Base-by-base conservation (phyloP, 2,113 vertebrate genomes). In the Clarias macrocephalus region DNA sequence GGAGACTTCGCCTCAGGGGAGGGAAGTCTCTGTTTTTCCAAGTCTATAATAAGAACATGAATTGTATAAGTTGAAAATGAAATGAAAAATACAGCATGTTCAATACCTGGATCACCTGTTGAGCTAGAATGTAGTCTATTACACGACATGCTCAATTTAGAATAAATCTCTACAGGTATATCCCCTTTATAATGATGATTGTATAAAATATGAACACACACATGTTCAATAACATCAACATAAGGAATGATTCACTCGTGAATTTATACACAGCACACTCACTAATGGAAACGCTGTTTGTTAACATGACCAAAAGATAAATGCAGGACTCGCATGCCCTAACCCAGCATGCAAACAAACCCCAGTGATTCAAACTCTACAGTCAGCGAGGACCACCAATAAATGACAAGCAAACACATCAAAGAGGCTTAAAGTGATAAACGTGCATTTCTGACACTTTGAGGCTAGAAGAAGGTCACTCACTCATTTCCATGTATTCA, bases 401-500 rank as follows among this genome's bases (percentile, higher is more conserved):
- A 54, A 88, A 30, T 6, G 21, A 52, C 42, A 60, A 52, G 60
- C 83, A 18, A 60, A 18, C 9, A 80, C 28, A 80, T 6, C 18
- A 80, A 33, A 21, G 48, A 19, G 7, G 30, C 18, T 68, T 85
- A n/a, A 73, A 25, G 12, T 62, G 25, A 63, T 76, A 42, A 42
- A 70, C 21, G 28, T 76, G 37, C 76, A 70, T 65, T 60, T 57
- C 28, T 62, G 30, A 56, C 60, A 59, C 30, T 33, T 21, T 37
- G 11, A 54, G 21, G 21, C 12, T 56, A 18, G 52, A 19, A 60
- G 65, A 65, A 8, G 33, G 10, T 52, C 57, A 93, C 98, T 96
- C 93, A 99, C 98, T 99, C 98, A 99, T 99, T 93, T 99, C 98
- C 98, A 99, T 99, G 93, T 99, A 99, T 89, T 99, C 98, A 3